These are phyloP conservation scores for Pelobates cultripes DNA, from an alignment of 2,797 vertebrate species.

Conservation along the genomic window DNA sequence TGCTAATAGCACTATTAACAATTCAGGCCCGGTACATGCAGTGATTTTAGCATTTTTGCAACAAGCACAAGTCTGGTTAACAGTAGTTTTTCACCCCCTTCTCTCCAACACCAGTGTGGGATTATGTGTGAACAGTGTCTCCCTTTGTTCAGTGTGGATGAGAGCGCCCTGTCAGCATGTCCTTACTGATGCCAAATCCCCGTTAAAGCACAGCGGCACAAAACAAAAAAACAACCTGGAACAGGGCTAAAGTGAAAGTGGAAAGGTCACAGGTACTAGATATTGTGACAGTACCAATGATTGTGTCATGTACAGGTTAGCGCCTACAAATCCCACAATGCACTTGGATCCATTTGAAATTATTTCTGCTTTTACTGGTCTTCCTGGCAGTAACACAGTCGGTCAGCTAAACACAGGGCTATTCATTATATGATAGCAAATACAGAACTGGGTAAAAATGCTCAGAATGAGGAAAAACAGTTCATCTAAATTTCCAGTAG, in stretches of 20 bases:
- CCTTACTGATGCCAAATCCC: conserved; percentile 45
- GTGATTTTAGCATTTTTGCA: too few relatives aligned
- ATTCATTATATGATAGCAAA: conserved; percentile 8
- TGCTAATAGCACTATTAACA: not conserved
- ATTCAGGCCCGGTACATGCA: too few relatives aligned
- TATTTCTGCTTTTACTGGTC: not conserved
- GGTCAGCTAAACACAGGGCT: not conserved
- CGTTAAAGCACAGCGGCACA: conserved; percentile 24
- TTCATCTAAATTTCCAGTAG: not conserved
- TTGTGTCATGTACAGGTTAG: not conserved
- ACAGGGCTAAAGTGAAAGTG: conserved; percentile 13
- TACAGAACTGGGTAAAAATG: not conserved
- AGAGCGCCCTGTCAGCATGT: conserved; percentile 48
- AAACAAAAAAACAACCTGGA: conserved; percentile 5
- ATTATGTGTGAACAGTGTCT: conserved; percentile 44
- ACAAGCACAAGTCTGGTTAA: not conserved
- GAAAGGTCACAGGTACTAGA: conserved; percentile 3
- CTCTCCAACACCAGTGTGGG: conserved; percentile 21
- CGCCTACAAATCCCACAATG: conserved; percentile 16
- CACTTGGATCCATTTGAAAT: not conserved
- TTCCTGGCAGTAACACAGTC: not conserved
- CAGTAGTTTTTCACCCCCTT: conserved; percentile 14
- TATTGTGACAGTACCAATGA: conserved; percentile 5
- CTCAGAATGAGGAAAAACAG: not conserved
- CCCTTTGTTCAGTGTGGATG: conserved; percentile 37